Base-by-base conservation (phyloP, 2,888 invertebrate species). In the Achlya flavicornis region DNA sequence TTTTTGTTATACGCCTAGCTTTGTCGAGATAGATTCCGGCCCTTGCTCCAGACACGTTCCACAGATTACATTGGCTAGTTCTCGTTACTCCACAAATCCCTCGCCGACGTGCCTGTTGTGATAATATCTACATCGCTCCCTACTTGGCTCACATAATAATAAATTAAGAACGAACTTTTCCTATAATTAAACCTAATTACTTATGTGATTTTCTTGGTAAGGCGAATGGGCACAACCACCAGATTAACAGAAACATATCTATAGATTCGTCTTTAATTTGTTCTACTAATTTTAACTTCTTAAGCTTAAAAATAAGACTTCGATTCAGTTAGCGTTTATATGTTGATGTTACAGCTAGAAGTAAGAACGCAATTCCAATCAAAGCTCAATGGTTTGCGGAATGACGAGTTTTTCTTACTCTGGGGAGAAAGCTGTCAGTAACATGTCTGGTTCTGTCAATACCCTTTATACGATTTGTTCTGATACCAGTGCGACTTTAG, bases 331-430 rank as follows among this genome's bases (percentile, higher is more conserved):
- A 48, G 8, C 1, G 16, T 48, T 7, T 10, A 48, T 5, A 46
- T 11, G 26, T 26, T 26, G 26, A 26, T 2, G 26, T 26, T 26
- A 26, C 26, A 26, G 26, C 12, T 46, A 46, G n/a, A 48, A 48
- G 7, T 48, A 63, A 61, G 48, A 61, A 53, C 46, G 58, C 48
- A 60, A 67, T 63, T 65, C 57, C 58, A 58, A 66, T 62, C 59
- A 38, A 62, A 62, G 63, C 58, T 35, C 63, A 65, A 66, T 66
- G 66, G 63, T 62, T 67, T 58, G 65, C 48, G 58, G 60, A 65
- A 70, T 62, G 64, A 62, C 63, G 63, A 64, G 63, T 62, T 71
- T 68, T 67, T 64, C 66, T 65, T 68, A 7, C 66, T 11, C 61
- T 12, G 48, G 58, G 61, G 64, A 64, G 58, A 58, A 60, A 35